phyloP scores from a whole-genome alignment of 2,113 vertebrate species.

The Oenanthe melanoleuca region DNA sequence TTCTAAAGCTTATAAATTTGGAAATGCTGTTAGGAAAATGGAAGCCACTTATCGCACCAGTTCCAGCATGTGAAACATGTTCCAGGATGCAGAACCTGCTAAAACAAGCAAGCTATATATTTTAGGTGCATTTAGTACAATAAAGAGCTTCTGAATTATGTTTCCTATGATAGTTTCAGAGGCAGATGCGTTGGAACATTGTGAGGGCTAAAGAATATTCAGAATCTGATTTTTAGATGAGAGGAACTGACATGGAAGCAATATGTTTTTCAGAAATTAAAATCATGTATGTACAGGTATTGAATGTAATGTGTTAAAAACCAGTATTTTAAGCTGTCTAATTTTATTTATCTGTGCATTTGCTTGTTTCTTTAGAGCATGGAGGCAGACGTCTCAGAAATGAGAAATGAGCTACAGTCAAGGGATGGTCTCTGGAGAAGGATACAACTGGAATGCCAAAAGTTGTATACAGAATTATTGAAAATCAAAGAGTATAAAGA shows the following conservation, averaged over 20 bases:
- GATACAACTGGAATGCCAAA: conserved; percentile 70
- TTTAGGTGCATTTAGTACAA: neutral
- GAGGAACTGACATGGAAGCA: neutral
- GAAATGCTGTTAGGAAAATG: neutral
- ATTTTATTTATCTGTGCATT: conserved; percentile 19
- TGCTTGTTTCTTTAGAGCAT: conserved; percentile 69
- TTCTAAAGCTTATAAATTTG: neutral
- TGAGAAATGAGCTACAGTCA: conserved; percentile 75
- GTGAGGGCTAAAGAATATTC: neutral
- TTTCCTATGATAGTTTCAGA: neutral
- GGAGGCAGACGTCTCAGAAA: conserved; percentile 72
- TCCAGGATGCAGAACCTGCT: neutral
- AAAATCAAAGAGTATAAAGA: conserved; percentile 61
- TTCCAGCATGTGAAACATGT: neutral
- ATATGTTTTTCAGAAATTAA: neutral
- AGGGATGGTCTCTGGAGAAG: conserved; percentile 70
- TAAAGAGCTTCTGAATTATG: neutral
- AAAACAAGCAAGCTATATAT: neutral
- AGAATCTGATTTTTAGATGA: neutral
- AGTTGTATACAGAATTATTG: conserved; percentile 65
- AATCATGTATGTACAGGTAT: neutral
- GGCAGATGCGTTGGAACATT: neutral
- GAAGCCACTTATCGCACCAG: neutral
- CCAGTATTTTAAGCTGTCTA: neutral
- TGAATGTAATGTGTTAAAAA: neutral